These are phyloP conservation scores for Brienomyrus longianalis DNA, from an alignment of 2,113 vertebrate species.

Conservation along the genomic window DNA sequence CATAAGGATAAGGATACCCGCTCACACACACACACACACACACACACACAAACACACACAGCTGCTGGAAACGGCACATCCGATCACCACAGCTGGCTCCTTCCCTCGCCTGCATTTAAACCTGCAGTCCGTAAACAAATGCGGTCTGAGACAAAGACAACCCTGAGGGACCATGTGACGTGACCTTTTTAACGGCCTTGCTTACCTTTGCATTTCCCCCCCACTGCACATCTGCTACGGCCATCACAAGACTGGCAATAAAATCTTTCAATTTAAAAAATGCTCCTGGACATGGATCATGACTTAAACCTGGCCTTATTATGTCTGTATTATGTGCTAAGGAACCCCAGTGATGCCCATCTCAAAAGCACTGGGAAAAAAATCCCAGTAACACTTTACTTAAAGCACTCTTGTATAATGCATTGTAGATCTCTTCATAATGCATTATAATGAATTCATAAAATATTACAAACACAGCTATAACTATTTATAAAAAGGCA, in stretches of 20 bases:
- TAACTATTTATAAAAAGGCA: too few species aligned
- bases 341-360: not conserved
- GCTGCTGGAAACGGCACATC: not conserved
- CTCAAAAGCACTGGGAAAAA: not conserved
- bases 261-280: not conserved
- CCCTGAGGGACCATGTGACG: not conserved
- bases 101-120: not conserved
- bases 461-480: too few species aligned
- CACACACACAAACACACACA: not conserved
- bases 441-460: too few species aligned
- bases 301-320: not conserved
- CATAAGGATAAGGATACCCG: too few species aligned
- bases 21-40: not conserved
- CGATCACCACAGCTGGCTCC: not conserved
- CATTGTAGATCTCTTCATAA: too few species aligned
- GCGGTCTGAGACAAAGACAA: not conserved
- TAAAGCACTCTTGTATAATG: too few species aligned
- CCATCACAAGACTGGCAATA: not conserved
- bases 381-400: not conserved
- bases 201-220: not conserved
- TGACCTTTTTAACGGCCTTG: not conserved
- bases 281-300: not conserved
- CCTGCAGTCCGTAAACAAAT: not conserved
- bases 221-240: not conserved
- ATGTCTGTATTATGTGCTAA: not conserved